Evolutionary conservation across 2,113 vertebrate genomes (phyloP), one percentile per base, ranked within the genome.

Genomic region (Columba livia): DNA sequence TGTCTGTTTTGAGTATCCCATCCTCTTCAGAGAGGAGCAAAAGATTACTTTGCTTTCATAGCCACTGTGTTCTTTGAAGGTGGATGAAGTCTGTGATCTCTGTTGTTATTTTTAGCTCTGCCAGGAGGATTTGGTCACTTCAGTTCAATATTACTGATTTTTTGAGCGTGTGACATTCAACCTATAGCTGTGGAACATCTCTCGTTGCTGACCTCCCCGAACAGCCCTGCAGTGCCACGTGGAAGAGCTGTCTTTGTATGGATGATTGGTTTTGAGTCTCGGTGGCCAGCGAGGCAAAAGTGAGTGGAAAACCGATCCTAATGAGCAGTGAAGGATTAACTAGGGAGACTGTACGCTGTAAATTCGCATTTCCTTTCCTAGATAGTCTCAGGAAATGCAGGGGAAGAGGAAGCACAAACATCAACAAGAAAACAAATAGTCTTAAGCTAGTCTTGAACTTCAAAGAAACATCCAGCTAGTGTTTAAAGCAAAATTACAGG

Each of bases 311-410:
- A 71, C 79, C 0, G 2, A 80, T 80, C 40, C 48, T 82, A 66
- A 62, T 44, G 60, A 82, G 74, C 72, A 77, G 58, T 29, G 54
- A 80, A 60, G 57, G 61, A 64, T 95, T 93, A 85, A 51, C 57
- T 64, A 34, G 71, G 54, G 67, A 92, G 66, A 64, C 24, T 36
- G 40, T 23, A 78, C 19, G 1, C 40, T 58, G 9, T 44, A 78
- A 74, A 88, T 74, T 73, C 77, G 60, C 67, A 53, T 89, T 96
- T 86, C 21, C 16, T 93, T 93, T 80, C 75, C 81, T 88, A 61
- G 62, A 62, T 62, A 62, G 60, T 94, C 32, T 53, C 51, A 89
- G 75, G 34, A 88, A 90, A 65, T 14, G 26, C 15, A 44, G 36
- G 53, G 54, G 34, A 88, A 79, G 42, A 73, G 60, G 58, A 69